Evolutionary conservation across 2,888 invertebrate species (phyloP).

Genomic region (Frankliniella fusca): DNA sequence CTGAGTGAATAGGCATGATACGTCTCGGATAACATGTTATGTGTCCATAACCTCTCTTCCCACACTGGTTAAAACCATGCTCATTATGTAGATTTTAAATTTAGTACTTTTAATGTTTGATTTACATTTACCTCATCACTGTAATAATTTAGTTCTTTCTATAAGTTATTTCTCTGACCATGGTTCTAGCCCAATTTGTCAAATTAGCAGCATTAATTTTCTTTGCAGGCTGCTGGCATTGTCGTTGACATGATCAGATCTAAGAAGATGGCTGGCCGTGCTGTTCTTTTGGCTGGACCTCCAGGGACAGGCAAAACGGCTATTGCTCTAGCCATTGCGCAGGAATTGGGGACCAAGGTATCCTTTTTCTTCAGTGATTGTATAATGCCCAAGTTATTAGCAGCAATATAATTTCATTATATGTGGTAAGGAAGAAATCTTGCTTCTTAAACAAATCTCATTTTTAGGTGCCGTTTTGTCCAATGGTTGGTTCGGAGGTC

Average conservation of each 20-base stretch:
- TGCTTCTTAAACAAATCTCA: not conserved
- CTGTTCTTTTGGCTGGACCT: conserved; percentile 89
- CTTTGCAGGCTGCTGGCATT: conserved; percentile 83
- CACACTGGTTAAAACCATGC: not conserved
- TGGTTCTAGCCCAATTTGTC: conserved; percentile 30
- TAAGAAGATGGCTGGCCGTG: conserved; percentile 97
- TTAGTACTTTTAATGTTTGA: not conserved
- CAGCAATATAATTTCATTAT: not conserved
- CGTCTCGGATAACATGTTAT: not conserved
- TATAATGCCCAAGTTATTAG: not conserved
- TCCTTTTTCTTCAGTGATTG: not conserved
- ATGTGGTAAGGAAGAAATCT: not conserved
- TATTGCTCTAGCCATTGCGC: conserved; percentile 94
- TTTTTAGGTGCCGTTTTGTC: conserved; percentile 73
- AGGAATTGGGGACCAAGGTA: conserved; percentile 90
- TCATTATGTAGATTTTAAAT: not conserved
- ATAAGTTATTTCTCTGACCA: conserved; percentile 28
- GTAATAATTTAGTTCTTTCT: not conserved
- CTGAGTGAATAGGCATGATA: not conserved
- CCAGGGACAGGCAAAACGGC: conserved; percentile 98
- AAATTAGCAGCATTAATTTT: conserved; percentile 32
- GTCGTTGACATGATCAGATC: conserved; percentile 93
- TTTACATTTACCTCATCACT: not conserved
- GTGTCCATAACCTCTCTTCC: conserved; percentile 30
- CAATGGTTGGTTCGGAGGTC: conserved; percentile 90